phyloP scores from a whole-genome alignment of 2,797 vertebrate species.

The Enteromius thamalakanensis region DNA sequence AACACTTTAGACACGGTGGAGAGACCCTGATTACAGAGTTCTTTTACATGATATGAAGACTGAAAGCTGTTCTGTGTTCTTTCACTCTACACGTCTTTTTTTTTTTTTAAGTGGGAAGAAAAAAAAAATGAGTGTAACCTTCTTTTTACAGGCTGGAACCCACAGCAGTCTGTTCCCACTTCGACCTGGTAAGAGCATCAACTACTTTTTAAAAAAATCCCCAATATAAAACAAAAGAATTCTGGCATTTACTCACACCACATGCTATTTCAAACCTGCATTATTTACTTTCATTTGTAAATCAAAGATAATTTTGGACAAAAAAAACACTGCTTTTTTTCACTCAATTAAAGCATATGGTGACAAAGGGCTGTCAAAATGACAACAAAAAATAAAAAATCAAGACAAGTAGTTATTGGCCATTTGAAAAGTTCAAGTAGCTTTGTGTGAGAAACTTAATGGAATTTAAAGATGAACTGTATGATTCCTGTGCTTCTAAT shows the following conservation, averaged over 20 bases:
- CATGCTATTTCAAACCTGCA: neutral
- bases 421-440: neutral
- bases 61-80: slow-evolving; percentile 23
- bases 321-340: neutral
- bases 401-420: neutral
- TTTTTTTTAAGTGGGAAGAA: neutral
- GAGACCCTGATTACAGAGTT: slow-evolving; percentile 22
- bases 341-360: neutral
- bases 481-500: neutral
- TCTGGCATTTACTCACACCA: neutral
- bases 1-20: slow-evolving; percentile 35
- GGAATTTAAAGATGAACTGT: neutral
- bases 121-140: slow-evolving; percentile 7
- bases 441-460: neutral
- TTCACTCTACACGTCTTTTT: neutral
- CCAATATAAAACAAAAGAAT: neutral
- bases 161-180: slow-evolving; percentile 62
- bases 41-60: slow-evolving; percentile 29
- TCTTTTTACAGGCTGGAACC: slow-evolving; percentile 65
- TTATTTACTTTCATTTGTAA: neutral
- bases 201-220: slow-evolving; percentile 8
- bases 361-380: neutral
- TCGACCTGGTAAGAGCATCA: slow-evolving; percentile 45
- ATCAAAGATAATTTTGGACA: neutral
- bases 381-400: neutral